Evolutionary conservation across 2,888 invertebrate species (phyloP).

Genomic region (Brachylomia viminalis): DNA sequence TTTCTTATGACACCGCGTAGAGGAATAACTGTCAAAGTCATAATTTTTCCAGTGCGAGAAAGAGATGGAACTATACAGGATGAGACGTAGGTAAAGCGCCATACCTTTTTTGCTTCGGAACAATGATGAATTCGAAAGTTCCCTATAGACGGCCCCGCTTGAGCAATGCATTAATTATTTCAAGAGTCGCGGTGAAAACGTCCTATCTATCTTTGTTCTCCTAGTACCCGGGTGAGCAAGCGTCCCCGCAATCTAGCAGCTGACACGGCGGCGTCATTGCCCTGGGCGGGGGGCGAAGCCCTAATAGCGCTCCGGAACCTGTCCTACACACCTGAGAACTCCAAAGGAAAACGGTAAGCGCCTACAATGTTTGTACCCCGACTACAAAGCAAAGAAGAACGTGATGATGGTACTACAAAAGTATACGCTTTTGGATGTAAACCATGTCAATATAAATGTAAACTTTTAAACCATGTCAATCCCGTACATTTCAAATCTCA

Average conservation of each 20-base stretch:
- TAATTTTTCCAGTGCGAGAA: background rate
- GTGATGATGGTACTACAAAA: background rate
- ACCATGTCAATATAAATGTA: no score
- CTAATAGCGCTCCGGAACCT: conserved; percentile 75
- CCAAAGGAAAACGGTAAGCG: conserved; percentile 78
- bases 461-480: background rate
- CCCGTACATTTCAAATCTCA: background rate
- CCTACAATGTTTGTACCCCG: background rate
- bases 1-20: background rate
- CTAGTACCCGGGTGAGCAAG: conserved; percentile 83
- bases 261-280: conserved; percentile 83
- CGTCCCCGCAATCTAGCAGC: conserved; percentile 81
- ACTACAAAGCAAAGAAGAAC: background rate
- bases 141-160: background rate
- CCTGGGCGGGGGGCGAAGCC: conserved; percentile 82
- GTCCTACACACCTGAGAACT: conserved; percentile 70
- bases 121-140: background rate
- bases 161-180: background rate
- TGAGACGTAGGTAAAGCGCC: background rate
- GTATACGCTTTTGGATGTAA: background rate
- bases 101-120: background rate
- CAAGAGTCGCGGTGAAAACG: background rate
- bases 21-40: background rate
- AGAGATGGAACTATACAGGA: background rate
- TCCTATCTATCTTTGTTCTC: background rate